Percentiles rank a stretch among this genome's conserved stretches.
Conservation (phyloP, 2,888 invertebrate genomes). For the Latheticus oryzae region DNA sequence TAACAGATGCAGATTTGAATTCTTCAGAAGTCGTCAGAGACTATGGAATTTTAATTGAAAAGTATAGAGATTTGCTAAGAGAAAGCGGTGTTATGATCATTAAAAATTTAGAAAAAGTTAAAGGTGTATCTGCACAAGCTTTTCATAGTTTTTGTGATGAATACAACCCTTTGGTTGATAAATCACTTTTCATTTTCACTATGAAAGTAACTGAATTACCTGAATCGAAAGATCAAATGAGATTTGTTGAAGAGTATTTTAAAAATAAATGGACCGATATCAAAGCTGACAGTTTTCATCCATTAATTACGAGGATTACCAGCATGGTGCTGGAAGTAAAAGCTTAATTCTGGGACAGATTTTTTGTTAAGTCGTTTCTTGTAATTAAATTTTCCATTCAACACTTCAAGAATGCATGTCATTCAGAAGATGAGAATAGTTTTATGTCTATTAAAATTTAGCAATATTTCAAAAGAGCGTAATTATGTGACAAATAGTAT, state of each 20-base stretch:
- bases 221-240: conserved; percentile 43
- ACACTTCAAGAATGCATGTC: no score
- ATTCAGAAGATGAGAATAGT: no score
- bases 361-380: no score
- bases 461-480: no score
- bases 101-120: conserved; percentile 59
- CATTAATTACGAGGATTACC: conserved; percentile 66
- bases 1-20: conserved; percentile 56
- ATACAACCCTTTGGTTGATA: conserved; percentile 64
- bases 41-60: conserved; percentile 57
- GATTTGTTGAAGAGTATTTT: conserved; percentile 61
- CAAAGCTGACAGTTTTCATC: conserved; percentile 63
- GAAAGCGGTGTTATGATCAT: conserved; percentile 59
- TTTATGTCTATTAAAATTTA: no score
- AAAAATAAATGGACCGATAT: conserved; percentile 61
- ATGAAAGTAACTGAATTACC: conserved; percentile 57
- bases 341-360: no score
- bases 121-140: conserved; percentile 64
- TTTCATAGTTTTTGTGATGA: conserved; percentile 72
- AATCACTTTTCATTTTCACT: conserved; percentile 65
- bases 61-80: conserved; percentile 52
- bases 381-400: no score
- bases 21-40: conserved; percentile 52
- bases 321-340: conserved; percentile 55
- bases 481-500: no score